A percentile compares a stretch with the other conserved stretches of the same genome.
phyloP scores from a whole-genome alignment of 2,888 invertebrate species.

The Brenthis ino region DNA sequence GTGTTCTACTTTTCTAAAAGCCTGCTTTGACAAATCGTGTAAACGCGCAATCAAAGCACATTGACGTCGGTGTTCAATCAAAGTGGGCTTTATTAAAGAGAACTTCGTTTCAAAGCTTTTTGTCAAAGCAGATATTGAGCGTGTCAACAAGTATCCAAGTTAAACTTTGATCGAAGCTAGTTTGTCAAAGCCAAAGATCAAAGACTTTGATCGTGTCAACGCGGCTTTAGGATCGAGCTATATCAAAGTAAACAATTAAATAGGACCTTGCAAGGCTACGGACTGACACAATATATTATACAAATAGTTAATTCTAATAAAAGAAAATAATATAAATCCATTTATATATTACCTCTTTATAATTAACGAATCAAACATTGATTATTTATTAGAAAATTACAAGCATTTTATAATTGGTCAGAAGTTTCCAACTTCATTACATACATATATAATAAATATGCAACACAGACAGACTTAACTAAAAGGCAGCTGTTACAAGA shows the following conservation, averaged over 20 bases:
- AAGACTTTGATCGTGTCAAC: too few relatives aligned
- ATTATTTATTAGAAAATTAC: conserved; percentile 21
- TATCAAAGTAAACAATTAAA: neutral
- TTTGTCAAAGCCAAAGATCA: too few relatives aligned
- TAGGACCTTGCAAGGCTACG: conserved; percentile 1
- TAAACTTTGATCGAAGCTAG: too few relatives aligned
- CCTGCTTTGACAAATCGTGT: too few relatives aligned
- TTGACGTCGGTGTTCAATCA: too few relatives aligned
- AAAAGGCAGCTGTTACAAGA: conserved; percentile 41
- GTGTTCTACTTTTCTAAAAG: too few relatives aligned
- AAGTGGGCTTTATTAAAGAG: too few relatives aligned
- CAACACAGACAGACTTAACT: conserved; percentile 54
- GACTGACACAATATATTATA: conserved; percentile 3
- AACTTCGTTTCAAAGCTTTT: too few relatives aligned
- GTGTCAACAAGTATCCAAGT: too few relatives aligned
- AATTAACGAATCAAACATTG: conserved; percentile 11
- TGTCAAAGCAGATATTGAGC: too few relatives aligned
- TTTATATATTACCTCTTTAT: conserved; percentile 19
- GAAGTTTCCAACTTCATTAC: conserved; percentile 43
- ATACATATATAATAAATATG: conserved; percentile 52
- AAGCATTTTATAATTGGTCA: conserved; percentile 25
- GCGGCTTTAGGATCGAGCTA: conserved; percentile 1
- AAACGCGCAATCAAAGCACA: too few relatives aligned
- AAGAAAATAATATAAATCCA: conserved; percentile 11
- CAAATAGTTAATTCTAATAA: conserved; percentile 2